Evolutionary conservation across 2,113 vertebrate genomes (phyloP).

Genomic region (Takifugu bimaculatus): DNA sequence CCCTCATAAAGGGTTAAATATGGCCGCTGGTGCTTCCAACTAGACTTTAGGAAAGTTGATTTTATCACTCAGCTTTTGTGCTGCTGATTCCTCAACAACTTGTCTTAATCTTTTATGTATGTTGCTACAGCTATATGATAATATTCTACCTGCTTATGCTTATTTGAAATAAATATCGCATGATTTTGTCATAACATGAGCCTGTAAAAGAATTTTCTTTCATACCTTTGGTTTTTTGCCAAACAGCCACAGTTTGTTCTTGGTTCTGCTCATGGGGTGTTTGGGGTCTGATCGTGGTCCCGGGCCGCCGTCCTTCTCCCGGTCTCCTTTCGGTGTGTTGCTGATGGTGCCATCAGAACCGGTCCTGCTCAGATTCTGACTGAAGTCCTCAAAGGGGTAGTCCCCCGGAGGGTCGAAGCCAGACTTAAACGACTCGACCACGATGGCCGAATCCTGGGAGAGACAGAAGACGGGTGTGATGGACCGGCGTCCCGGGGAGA

Average conservation of each 20-base stretch:
- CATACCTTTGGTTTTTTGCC: constrained; percentile 98
- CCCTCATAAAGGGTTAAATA: too few relatives aligned
- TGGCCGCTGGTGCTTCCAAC: too few relatives aligned
- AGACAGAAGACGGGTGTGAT: not conserved
- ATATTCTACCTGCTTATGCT: too few relatives aligned
- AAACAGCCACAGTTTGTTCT: constrained; percentile 98
- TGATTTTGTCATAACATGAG: too few relatives aligned
- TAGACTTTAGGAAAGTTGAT: too few relatives aligned
- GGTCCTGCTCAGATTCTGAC: constrained; percentile 92
- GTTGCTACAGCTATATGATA: too few relatives aligned
- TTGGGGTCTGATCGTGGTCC: constrained; percentile 84
- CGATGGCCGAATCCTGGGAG: constrained; percentile 86
- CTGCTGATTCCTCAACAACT: too few relatives aligned
- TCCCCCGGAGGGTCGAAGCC: constrained; percentile 94
- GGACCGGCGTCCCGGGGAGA: not conserved
- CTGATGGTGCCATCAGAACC: constrained; percentile 94
- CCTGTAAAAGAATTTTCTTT: not conserved
- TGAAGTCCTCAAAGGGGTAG: constrained; percentile 97
- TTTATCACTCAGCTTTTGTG: too few relatives aligned
- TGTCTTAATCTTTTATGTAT: too few relatives aligned
- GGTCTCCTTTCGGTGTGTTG: constrained; percentile 83
- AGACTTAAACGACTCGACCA: constrained; percentile 97
- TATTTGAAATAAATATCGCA: too few relatives aligned
- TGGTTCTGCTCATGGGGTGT: constrained; percentile 84
- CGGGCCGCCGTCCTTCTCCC: constrained; percentile 53